phyloP scores from a whole-genome alignment of 2,113 vertebrate genomes.

The Austrofundulus limnaeus region DNA sequence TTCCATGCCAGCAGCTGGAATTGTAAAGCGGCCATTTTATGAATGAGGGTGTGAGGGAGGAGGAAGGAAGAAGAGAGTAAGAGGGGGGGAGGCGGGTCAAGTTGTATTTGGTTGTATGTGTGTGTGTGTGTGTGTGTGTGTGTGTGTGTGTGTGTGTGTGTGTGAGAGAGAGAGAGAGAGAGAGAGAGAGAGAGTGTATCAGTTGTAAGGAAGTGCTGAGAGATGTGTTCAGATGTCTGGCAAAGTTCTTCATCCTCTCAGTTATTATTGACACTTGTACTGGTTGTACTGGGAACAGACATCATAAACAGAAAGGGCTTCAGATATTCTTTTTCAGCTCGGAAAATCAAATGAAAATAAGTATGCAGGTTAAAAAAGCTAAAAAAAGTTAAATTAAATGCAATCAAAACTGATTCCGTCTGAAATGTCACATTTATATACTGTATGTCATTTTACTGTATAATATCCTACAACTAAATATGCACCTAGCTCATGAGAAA shows the following conservation, averaged over 20 bases:
- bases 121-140: too few relatives aligned
- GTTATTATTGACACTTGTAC: too few relatives aligned
- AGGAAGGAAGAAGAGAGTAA: slow-evolving; percentile 41
- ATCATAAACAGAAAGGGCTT: too few relatives aligned
- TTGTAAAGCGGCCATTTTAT: slow-evolving; percentile 77
- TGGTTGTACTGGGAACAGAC: too few relatives aligned
- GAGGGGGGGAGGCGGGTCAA: slow-evolving; percentile 57
- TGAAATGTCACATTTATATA: background rate
- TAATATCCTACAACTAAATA: background rate
- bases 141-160: too few relatives aligned
- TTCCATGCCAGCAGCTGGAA: slow-evolving; percentile 73
- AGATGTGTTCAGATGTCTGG: too few relatives aligned
- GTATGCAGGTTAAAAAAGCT: background rate
- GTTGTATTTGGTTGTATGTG: slow-evolving; percentile 65
- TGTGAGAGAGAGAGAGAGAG: too few relatives aligned
- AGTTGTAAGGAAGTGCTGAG: too few relatives aligned
- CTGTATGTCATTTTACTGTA: background rate
- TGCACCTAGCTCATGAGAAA: background rate
- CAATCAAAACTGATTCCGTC: background rate
- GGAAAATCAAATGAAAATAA: background rate
- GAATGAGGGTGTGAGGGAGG: slow-evolving; percentile 65
- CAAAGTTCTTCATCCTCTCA: too few relatives aligned
- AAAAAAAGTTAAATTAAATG: too few relatives aligned
- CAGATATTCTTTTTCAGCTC: too few relatives aligned
- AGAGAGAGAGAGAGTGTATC: too few relatives aligned